These are phyloP conservation scores for Drosophila sordidula DNA, from an alignment of 2,888 invertebrate species.

Conservation along the genomic window DNA sequence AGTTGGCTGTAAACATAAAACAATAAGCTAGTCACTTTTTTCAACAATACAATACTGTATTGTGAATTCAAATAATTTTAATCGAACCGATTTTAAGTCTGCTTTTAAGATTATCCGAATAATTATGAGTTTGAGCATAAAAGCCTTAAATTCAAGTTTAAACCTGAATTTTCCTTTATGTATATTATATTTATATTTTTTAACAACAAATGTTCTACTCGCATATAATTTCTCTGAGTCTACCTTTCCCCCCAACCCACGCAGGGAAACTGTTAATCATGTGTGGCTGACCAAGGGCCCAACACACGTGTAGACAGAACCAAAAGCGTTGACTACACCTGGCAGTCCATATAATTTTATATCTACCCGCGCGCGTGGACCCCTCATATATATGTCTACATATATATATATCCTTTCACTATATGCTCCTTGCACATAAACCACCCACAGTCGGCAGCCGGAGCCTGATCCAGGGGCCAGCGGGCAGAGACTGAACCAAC, in stretches of 20 bases:
- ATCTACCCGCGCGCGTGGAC: conserved; percentile 14
- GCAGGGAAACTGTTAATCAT: conserved; percentile 45
- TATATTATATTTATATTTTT: too few species aligned
- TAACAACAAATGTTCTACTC: too few species aligned
- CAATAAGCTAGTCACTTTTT: too few species aligned
- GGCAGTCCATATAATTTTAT: conserved; percentile 75
- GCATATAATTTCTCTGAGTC: neutral
- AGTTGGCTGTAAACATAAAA: too few species aligned
- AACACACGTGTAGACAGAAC: conserved; percentile 37
- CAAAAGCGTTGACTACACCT: conserved; percentile 74
- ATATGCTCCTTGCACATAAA: conserved; percentile 33
- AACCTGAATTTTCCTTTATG: too few species aligned
- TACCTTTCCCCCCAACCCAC: neutral
- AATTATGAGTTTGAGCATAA: too few species aligned
- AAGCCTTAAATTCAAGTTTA: too few species aligned
- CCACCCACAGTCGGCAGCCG: conserved; percentile 18
- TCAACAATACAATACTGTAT: too few species aligned
- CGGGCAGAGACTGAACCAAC: conserved; percentile 43
- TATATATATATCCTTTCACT: conserved; percentile 16
- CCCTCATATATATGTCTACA: conserved; percentile 2
- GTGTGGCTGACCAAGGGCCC: conserved; percentile 24
- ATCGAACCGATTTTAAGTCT: too few species aligned
- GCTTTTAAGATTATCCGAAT: too few species aligned
- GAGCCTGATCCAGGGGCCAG: conserved; percentile 11
- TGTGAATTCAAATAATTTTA: too few species aligned